Evolutionary conservation across 2,797 vertebrate species (phyloP), one percentile per base, ranked within the genome.

Genomic region (Crenichthys baileyi): DNA sequence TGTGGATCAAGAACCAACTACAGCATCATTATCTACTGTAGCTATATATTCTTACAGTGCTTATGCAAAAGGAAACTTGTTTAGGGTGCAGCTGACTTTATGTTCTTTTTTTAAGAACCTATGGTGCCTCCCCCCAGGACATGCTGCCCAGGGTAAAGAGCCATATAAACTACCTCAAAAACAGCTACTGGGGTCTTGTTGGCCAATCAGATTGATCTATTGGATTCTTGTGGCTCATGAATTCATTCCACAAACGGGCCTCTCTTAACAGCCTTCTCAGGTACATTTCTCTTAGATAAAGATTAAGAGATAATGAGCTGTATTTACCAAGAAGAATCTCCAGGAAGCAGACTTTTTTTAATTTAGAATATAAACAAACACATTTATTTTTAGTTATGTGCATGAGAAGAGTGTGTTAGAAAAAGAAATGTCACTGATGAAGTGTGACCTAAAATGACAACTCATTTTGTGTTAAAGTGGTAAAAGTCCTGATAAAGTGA

Each of bases 361-460:
- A 46, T 46, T 2, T 7, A 39, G 61, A 22, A 39, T 20, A 22
- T 39, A 39, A 65, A 39, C 4, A 68, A 41, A 81, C 22, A 41
- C 84, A 81, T 87, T 85, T 88, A 83, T 86, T 87, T 79, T 74
- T 80, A 16, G 61, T 61, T 41, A 31, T 41, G 15, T 61, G 12
- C 8, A 7, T 36, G 44, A 76, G 18, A 36, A 4, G 29, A 36
- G 8, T 73, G 76, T 58, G 41, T 67, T 16, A 50, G 44, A 46
- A 39, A 36, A n/a, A 15, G 8, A 75, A 20, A 50, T 67, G 18
- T 50, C 7, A 50, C 2, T 70, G 73, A 51, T 71, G 5, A 74
- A 60, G 3, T 79, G 13, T 75, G 20, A 15, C 39, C 18, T 39
- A 31, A 4, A 71, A 15, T 56, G 15, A 51, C 18, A 2, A 60